phyloP scores from a whole-genome alignment of 2,113 vertebrate genomes.

The Ahaetulla prasina region DNA sequence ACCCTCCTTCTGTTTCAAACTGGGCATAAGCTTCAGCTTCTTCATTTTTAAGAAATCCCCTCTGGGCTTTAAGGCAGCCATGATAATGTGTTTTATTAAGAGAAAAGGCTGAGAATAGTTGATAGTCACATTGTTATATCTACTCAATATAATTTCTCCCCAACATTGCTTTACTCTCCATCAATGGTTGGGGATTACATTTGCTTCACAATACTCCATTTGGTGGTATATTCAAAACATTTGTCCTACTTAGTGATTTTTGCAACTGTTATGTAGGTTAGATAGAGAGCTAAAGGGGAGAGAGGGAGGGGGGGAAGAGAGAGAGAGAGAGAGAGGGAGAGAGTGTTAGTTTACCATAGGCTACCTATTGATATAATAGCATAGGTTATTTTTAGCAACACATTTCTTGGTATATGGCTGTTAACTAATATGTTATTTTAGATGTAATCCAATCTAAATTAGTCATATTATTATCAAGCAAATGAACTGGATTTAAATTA shows the following conservation, averaged over 20 bases:
- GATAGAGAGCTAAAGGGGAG: neutral
- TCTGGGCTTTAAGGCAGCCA: slow-evolving; percentile 71
- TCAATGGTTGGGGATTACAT: neutral
- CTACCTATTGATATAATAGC: neutral
- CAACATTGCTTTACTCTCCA: neutral
- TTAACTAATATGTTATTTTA: neutral
- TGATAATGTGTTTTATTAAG: slow-evolving; percentile 61
- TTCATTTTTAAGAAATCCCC: slow-evolving; percentile 79
- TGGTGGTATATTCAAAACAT: neutral
- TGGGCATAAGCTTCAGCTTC: slow-evolving; percentile 76
- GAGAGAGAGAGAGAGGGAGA: too few relatives aligned
- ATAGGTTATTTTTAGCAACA: neutral
- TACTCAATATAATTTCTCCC: slow-evolving; percentile 12
- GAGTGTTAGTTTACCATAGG: neutral
- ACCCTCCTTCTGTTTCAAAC: slow-evolving; percentile 79
- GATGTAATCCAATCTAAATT: neutral
- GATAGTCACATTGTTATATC: neutral
- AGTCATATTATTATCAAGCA: neutral
- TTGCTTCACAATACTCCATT: neutral
- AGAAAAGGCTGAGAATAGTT: slow-evolving; percentile 38
- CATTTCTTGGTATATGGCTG: neutral
- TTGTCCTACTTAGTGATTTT: neutral
- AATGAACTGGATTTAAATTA: neutral
- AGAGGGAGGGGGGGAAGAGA: neutral
- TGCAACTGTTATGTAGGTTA: neutral